These are phyloP conservation scores for Aphrophora alni DNA, from an alignment of 2,888 invertebrate genomes.

Conservation along the genomic window DNA sequence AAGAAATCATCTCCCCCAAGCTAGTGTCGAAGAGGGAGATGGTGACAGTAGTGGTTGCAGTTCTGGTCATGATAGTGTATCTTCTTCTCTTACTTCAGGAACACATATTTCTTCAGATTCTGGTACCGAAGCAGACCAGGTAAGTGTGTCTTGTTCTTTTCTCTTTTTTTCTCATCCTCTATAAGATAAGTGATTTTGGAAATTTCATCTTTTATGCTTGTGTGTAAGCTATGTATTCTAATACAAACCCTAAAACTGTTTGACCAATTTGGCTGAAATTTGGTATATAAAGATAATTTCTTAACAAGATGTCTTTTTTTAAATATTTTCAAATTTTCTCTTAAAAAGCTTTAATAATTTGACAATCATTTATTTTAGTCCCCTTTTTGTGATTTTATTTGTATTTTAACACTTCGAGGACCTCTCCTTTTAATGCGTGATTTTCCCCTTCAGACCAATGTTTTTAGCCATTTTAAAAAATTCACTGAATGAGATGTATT, in stretches of 20 bases:
- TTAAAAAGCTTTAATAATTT: too few relatives aligned
- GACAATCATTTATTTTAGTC: too few relatives aligned
- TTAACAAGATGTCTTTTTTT: too few relatives aligned
- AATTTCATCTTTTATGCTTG: neutral
- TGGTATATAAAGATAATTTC: too few relatives aligned
- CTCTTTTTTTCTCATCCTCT: neutral
- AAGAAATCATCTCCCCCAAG: slow-evolving; percentile 30
- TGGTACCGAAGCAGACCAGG: slow-evolving; percentile 59
- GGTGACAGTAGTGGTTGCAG: slow-evolving; percentile 65
- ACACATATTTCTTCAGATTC: slow-evolving; percentile 60
- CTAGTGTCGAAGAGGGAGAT: slow-evolving; percentile 48
- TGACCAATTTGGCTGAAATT: neutral
- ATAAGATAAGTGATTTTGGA: neutral
- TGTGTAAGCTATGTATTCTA: too few relatives aligned
- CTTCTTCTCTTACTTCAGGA: slow-evolving; percentile 62
- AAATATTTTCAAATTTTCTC: too few relatives aligned
- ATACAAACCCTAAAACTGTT: neutral
- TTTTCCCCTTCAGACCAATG: too few relatives aligned
- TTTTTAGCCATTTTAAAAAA: too few relatives aligned
- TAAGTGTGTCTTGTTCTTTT: slow-evolving; percentile 32
- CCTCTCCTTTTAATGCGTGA: too few relatives aligned
- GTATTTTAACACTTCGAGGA: too few relatives aligned
- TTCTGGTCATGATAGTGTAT: slow-evolving; percentile 64
- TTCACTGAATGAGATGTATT: too few relatives aligned
- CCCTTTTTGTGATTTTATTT: too few relatives aligned